A percentile compares a stretch with the other conserved stretches of the same genome.
Evolutionary conservation across 2,113 vertebrate species (phyloP).

Genomic region (Xenopus laevis): DNA sequence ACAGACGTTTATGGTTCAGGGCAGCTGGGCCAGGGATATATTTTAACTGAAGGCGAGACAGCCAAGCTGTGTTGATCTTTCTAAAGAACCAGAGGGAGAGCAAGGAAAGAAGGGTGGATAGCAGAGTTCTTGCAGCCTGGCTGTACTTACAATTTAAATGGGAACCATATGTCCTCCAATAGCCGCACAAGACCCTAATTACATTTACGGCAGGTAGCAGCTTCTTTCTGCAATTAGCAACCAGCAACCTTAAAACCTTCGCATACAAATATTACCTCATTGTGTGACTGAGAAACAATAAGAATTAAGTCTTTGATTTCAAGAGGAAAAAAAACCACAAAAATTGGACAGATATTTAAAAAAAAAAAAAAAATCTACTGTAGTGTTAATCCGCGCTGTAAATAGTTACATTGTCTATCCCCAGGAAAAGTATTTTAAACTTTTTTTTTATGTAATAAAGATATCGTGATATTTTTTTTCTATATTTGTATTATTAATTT

Average conservation of each 20-base stretch:
- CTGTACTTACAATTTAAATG: slow-evolving; percentile 46
- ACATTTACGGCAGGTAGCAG: slow-evolving; percentile 23
- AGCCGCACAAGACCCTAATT: slow-evolving; percentile 27
- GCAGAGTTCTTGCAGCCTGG: slow-evolving; percentile 42
- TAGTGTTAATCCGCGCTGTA: slow-evolving; percentile 85
- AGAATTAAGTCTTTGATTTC: slow-evolving; percentile 62
- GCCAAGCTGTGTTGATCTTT: slow-evolving; percentile 41
- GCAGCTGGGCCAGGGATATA: slow-evolving; percentile 27
- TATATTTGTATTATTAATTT: slow-evolving; percentile 65
- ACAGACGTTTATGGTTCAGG: not conserved
- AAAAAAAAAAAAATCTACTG: slow-evolving; percentile 70
- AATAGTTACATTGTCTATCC: slow-evolving; percentile 66
- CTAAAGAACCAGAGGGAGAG: slow-evolving; percentile 48
- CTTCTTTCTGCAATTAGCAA: slow-evolving; percentile 46
- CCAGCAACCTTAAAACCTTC: slow-evolving; percentile 75
- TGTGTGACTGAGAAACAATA: slow-evolving; percentile 80
- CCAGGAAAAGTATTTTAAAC: slow-evolving; percentile 66
- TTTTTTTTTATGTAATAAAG: slow-evolving; percentile 57
- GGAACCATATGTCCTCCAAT: slow-evolving; percentile 31
- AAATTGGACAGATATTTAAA: slow-evolving; percentile 72
- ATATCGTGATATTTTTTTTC: slow-evolving; percentile 65
- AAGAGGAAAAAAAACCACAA: slow-evolving; percentile 54
- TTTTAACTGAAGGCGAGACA: not conserved
- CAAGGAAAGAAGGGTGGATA: slow-evolving; percentile 49
- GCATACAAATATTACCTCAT: slow-evolving; percentile 99